These are phyloP conservation scores for Phymatocera aterrima DNA, from an alignment of 2,888 invertebrate genomes.

Conservation along the genomic window DNA sequence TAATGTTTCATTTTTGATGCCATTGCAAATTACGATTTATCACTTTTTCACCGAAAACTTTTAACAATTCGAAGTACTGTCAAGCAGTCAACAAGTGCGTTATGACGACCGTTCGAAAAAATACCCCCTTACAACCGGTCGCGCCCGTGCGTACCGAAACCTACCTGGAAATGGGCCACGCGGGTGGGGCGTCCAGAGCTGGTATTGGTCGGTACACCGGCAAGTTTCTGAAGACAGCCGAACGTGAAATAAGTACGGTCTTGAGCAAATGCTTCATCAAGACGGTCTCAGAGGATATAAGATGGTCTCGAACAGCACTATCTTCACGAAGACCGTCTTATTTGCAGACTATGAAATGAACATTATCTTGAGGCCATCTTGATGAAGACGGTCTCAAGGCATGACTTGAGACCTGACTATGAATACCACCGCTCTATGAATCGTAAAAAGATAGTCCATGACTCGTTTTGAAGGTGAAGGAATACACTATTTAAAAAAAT, in stretches of 20 bases:
- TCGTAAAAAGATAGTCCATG: no score
- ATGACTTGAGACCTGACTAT: conserved; percentile 5
- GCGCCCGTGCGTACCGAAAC: not conserved
- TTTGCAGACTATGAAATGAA: not conserved
- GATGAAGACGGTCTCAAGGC: not conserved
- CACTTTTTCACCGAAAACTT: not conserved
- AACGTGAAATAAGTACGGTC: not conserved
- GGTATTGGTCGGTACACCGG: not conserved
- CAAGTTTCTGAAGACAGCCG: not conserved
- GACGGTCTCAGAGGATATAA: not conserved
- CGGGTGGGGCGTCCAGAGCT: not conserved
- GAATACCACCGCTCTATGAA: not conserved
- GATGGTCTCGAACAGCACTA: not conserved
- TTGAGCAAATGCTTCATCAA: not conserved
- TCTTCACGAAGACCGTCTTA: conserved; percentile 23
- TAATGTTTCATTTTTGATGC: not conserved
- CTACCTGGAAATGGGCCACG: not conserved
- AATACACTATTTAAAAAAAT: no score
- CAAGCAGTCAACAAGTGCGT: not conserved
- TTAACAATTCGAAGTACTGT: not conserved
- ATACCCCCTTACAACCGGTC: not conserved
- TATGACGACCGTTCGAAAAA: not conserved
- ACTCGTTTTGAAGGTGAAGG: no score
- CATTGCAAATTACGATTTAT: not conserved
- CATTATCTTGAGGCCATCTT: not conserved